Conservation (phyloP, 2,888 invertebrate genomes). For the Unio delphinus region DNA sequence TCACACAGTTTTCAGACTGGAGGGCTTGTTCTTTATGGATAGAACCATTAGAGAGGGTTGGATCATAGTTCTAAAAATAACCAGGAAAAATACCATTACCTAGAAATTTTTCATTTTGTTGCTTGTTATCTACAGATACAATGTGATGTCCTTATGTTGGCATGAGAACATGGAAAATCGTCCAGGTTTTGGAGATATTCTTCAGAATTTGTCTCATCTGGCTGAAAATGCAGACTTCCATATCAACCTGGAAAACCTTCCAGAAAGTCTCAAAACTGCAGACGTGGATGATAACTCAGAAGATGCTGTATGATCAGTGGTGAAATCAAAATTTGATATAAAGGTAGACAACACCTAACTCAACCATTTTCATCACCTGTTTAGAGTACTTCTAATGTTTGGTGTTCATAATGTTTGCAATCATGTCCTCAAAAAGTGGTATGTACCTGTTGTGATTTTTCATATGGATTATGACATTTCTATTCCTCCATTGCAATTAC, state of each 20-base stretch:
- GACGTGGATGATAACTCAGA: conserved; percentile 38
- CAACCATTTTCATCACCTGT: too few species aligned
- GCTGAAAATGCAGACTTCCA: conserved; percentile 47
- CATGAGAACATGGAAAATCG: conserved; percentile 55
- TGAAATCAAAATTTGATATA: background rate
- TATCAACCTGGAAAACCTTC: conserved; percentile 54
- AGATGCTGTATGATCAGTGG: conserved; percentile 7
- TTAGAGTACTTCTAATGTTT: too few species aligned
- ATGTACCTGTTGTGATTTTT: too few species aligned
- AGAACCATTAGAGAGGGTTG: too few species aligned
- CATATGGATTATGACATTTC: too few species aligned
- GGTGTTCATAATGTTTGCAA: too few species aligned
- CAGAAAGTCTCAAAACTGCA: conserved; percentile 36
- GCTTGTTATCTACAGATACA: conserved; percentile 40
- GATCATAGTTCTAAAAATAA: too few species aligned
- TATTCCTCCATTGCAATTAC: too few species aligned
- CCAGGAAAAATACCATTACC: too few species aligned
- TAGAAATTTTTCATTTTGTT: background rate
- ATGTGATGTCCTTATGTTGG: conserved; percentile 59
- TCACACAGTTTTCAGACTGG: too few species aligned
- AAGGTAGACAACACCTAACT: background rate
- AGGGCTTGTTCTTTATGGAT: too few species aligned
- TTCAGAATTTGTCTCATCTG: conserved; percentile 50
- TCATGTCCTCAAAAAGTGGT: too few species aligned
- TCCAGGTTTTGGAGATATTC: conserved; percentile 52